phyloP scores from a whole-genome alignment of 2,113 vertebrate genomes.

The Andinoacara biseriatus region DNA sequence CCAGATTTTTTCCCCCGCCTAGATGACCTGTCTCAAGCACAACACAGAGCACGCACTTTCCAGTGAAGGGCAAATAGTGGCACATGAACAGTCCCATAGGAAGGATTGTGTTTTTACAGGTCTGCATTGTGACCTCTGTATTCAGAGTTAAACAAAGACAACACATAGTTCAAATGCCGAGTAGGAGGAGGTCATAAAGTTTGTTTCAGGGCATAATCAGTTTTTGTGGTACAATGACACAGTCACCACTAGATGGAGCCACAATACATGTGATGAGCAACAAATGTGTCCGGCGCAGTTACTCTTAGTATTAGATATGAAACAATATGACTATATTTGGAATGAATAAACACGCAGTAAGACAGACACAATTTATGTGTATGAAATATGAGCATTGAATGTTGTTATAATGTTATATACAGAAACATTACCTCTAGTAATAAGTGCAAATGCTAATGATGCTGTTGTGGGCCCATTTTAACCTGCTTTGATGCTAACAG shows the following conservation, averaged over 20 bases:
- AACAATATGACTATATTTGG: neutral
- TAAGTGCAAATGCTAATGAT: neutral
- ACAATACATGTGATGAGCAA: slow-evolving; percentile 20
- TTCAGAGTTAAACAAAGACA: slow-evolving; percentile 61
- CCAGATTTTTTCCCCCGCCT: neutral
- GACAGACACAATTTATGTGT: neutral
- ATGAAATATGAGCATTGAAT: neutral
- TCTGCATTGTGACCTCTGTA: slow-evolving; percentile 24
- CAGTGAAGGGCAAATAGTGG: neutral
- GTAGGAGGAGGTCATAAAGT: slow-evolving; percentile 37
- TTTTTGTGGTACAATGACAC: slow-evolving; percentile 30
- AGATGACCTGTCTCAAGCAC: neutral
- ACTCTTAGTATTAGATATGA: neutral
- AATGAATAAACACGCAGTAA: neutral
- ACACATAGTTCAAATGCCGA: slow-evolving; percentile 60
- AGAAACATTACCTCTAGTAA: neutral
- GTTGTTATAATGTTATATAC: neutral
- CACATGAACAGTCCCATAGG: neutral
- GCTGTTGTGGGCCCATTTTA: neutral
- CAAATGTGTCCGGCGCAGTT: neutral
- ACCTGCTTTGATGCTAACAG: neutral
- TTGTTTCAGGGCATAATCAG: slow-evolving; percentile 34
- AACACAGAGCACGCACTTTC: neutral
- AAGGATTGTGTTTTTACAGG: slow-evolving; percentile 36
- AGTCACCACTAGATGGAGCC: slow-evolving; percentile 59